Conservation (phyloP, 2,797 vertebrate genomes). For the Typhlichthys eigenmanni region DNA sequence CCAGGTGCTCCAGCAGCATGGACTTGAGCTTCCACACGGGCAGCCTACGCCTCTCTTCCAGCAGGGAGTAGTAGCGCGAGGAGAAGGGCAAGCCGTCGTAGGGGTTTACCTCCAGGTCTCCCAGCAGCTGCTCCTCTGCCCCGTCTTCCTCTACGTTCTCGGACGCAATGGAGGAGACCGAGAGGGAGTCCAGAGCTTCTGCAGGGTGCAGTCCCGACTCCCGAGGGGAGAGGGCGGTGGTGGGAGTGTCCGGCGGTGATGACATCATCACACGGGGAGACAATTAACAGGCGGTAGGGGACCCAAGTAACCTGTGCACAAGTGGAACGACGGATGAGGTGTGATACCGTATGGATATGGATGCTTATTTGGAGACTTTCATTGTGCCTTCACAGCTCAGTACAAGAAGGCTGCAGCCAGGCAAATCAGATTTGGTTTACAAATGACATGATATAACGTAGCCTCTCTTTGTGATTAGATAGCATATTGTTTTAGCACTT, state of each 20-base stretch:
- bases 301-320: constrained; percentile 58
- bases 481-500: too few species aligned
- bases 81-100: constrained; percentile 94
- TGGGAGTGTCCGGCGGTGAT: constrained; percentile 39
- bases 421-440: too few species aligned
- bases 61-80: constrained; percentile 88
- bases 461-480: too few species aligned
- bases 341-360: too few species aligned
- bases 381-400: not conserved
- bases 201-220: constrained; percentile 10
- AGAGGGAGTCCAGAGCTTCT: constrained; percentile 68
- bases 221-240: not conserved
- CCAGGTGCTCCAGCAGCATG: constrained; percentile 85
- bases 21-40: constrained; percentile 84
- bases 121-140: constrained; percentile 45
- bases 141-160: constrained; percentile 69
- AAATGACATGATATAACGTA: too few species aligned
- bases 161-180: constrained; percentile 75
- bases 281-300: constrained; percentile 14
- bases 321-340: not conserved
- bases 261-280: constrained; percentile 52
- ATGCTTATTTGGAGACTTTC: too few species aligned
- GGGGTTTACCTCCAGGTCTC: constrained; percentile 91
- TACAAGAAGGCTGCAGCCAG: not conserved
- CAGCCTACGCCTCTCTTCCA: constrained; percentile 79